Base-by-base conservation (phyloP, 2,888 invertebrate genomes). In the Melipona bicolor region DNA sequence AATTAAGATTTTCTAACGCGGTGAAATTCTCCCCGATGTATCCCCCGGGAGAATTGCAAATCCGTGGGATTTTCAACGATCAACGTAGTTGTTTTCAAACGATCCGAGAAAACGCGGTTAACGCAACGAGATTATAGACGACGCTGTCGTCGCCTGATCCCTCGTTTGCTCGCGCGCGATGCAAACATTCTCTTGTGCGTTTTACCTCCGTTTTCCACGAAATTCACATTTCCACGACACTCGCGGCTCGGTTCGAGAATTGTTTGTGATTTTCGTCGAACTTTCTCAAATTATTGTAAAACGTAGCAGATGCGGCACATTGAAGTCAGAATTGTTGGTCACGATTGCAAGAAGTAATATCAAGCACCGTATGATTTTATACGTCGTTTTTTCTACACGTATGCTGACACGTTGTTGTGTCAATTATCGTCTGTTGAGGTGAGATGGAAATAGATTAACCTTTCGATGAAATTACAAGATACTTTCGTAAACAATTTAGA, bases 51-150 rank as follows among this genome's bases (percentile, higher is more conserved):
- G 77, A 56, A 9, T 43, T 43, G 43, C 43, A 43, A 43, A 43
- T 43, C 43, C 70, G 65, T 24, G 79, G 69, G 78, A 72, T 74
- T 62, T 49, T 74, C 56, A 73, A 72, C 62, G 67, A 68, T 21
- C 15, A 59, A 54, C 36, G 43, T 64, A 70, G 81, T 64, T 59
- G 65, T 79, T 74, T 72, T 68, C 71, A 79, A 77, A 71, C 83
- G 86, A 83, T 88, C 69, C 72, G 64, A 61, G 36, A 71, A 82
- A 89, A 89, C 64, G 56, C 67, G 70, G 62, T 88, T 88, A 88
- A 68, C 65, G 19, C 62, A 86, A 81, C 80, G 74, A 84, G 81
- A 84, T 88, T 88, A 84, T 62, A 56, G 69, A 36, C 19, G 70
- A 70, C 59, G 64, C 15, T 54, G 75, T 50, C 67, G 62, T 24